A percentile compares a stretch with the other conserved stretches of the same genome.
Evolutionary conservation across 2,888 invertebrate genomes (phyloP).

Genomic region (Meloe dianella): DNA sequence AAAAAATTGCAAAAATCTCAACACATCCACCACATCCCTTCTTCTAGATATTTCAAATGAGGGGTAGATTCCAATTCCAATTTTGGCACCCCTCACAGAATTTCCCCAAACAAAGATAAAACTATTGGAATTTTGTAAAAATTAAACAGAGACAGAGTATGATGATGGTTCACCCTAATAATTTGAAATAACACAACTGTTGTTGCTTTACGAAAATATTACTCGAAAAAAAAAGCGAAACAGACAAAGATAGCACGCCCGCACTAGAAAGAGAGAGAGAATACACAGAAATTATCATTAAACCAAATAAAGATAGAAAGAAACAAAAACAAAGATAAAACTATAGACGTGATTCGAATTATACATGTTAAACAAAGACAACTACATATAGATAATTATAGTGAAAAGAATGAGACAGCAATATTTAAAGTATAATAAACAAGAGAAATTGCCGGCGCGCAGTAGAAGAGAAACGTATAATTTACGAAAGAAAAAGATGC

Average conservation of each 20-base stretch:
- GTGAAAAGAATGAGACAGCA: conserved; percentile 29
- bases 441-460: conserved; percentile 28
- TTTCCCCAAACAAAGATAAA: background rate
- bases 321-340: background rate
- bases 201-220: background rate
- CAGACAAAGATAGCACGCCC: background rate
- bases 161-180: background rate
- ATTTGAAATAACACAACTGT: background rate
- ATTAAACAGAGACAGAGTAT: background rate
- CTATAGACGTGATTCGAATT: background rate
- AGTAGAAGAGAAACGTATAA: conserved; percentile 45
- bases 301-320: background rate
- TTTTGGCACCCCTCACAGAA: background rate
- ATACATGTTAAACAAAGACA: conserved; percentile 21
- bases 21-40: no score
- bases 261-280: no score
- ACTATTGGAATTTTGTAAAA: background rate
- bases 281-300: background rate
- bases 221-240: background rate
- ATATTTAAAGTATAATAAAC: conserved; percentile 19
- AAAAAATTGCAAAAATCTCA: background rate
- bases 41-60: background rate
- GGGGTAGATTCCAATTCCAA: background rate
- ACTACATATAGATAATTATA: conserved; percentile 11
- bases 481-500: conserved; percentile 43